phyloP scores from a whole-genome alignment of 2,888 invertebrate species.

The Leptogaster cylindrica region DNA sequence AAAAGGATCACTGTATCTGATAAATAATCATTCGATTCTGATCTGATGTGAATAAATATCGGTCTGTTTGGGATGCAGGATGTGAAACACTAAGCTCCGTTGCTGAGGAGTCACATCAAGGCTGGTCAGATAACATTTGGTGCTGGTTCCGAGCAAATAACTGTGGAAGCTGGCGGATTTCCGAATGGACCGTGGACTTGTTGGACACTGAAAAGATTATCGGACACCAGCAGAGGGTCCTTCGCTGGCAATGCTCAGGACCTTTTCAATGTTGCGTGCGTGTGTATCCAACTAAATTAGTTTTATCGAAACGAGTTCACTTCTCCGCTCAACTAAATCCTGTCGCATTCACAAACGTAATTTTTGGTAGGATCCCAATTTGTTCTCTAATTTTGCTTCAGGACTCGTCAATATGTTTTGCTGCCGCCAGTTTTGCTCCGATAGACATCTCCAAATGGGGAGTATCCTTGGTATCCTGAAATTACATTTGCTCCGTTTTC shows the following conservation, averaged over 20 bases:
- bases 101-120: slow-evolving; percentile 6
- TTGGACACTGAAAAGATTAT: slow-evolving; percentile 21
- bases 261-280: neutral
- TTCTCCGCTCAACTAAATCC: slow-evolving; percentile 22
- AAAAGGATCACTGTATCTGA: slow-evolving; percentile 33
- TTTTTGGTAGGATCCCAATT: slow-evolving; percentile 23
- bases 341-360: slow-evolving; percentile 18
- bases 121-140: slow-evolving; percentile 4
- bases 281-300: slow-evolving; percentile 24
- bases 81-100: slow-evolving; percentile 8
- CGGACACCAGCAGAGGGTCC: neutral
- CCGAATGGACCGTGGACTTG: neutral
- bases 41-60: slow-evolving; percentile 29
- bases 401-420: slow-evolving; percentile 19
- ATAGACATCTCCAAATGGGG: slow-evolving; percentile 12
- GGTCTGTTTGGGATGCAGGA: neutral
- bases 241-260: slow-evolving; percentile 9
- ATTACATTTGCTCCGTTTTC: slow-evolving; percentile 4
- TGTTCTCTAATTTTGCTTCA: slow-evolving; percentile 5
- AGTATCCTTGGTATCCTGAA: slow-evolving; percentile 2
- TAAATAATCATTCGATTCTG: slow-evolving; percentile 30
- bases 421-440: neutral
- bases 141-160: neutral
- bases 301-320: slow-evolving; percentile 12
- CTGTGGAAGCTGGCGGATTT: neutral